Conservation (phyloP, 2,113 vertebrate species). For the Tragelaphus buxtoni region DNA sequence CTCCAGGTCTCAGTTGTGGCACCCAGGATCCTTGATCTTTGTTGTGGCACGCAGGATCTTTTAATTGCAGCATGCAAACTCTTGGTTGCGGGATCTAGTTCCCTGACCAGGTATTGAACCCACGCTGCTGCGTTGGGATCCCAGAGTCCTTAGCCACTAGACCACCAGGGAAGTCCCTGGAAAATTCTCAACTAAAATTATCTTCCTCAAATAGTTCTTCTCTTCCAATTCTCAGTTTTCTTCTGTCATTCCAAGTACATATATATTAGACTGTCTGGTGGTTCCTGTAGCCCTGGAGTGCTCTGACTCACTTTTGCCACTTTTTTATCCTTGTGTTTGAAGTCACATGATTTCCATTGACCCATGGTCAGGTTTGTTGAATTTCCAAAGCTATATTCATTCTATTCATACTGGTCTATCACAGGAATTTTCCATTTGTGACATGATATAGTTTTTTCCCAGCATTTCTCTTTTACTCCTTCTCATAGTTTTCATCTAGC, state of each 20-base stretch:
- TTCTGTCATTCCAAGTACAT: background rate
- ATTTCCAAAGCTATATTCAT: background rate
- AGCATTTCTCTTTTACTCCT: background rate
- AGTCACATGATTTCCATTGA: background rate
- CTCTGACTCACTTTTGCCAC: background rate
- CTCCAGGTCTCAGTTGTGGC: background rate
- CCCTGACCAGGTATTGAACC: background rate
- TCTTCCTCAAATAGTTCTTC: background rate
- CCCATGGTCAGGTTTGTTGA: background rate
- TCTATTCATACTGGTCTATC: background rate
- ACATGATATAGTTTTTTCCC: background rate
- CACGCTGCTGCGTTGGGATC: rapidly evolving
- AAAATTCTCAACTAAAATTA: background rate
- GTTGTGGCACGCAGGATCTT: background rate
- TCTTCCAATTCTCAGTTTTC: background rate
- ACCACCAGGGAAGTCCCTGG: background rate
- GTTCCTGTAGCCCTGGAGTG: background rate
- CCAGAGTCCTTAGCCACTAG: background rate
- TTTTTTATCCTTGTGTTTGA: background rate
- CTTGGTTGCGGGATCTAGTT: background rate
- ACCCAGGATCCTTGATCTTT: background rate
- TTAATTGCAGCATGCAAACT: background rate
- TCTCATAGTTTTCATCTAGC: background rate
- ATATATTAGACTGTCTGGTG: background rate
- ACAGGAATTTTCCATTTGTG: background rate